A percentile compares a stretch with the other conserved stretches of the same genome.
Evolutionary conservation across 2,888 invertebrate genomes (phyloP).

Genomic region (Tetanocera ferruginea): DNA sequence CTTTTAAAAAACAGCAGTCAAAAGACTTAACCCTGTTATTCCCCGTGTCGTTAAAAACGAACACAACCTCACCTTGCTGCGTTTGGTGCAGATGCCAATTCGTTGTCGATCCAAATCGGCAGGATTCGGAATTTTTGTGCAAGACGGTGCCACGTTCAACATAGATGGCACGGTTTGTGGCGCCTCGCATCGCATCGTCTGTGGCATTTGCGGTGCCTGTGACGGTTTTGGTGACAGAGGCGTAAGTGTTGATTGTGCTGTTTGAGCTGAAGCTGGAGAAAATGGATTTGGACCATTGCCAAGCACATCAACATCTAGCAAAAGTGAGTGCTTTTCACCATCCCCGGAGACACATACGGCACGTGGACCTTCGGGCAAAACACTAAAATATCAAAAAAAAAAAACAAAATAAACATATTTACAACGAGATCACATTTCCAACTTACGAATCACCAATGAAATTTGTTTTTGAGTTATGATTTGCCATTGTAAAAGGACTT

Average conservation of each 20-base stretch:
- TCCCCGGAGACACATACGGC: conserved; percentile 42
- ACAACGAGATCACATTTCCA: not conserved
- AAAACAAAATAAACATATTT: not conserved
- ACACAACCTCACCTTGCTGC: not conserved
- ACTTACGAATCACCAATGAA: conserved; percentile 48
- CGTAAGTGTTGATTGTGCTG: conserved; percentile 12
- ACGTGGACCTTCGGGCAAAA: conserved; percentile 41
- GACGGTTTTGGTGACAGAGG: conserved; percentile 25
- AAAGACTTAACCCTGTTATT: no score
- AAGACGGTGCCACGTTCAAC: not conserved
- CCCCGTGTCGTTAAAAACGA: no score
- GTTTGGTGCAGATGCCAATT: not conserved
- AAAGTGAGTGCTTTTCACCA: conserved; percentile 45
- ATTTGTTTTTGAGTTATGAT: conserved; percentile 44
- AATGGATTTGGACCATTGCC: conserved; percentile 24
- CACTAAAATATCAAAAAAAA: not conserved
- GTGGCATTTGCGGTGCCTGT: conserved; percentile 8
- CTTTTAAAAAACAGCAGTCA: no score
- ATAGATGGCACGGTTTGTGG: not conserved
- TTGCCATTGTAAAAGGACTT: conserved; percentile 33
- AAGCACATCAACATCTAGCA: conserved; percentile 33
- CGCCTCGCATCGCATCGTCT: conserved; percentile 31
- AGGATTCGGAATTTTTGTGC: not conserved
- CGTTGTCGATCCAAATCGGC: no score
- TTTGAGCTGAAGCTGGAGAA: conserved; percentile 1